Evolutionary conservation across 2,888 invertebrate species (phyloP).

Genomic region (Drosophila austrosaltans): DNA sequence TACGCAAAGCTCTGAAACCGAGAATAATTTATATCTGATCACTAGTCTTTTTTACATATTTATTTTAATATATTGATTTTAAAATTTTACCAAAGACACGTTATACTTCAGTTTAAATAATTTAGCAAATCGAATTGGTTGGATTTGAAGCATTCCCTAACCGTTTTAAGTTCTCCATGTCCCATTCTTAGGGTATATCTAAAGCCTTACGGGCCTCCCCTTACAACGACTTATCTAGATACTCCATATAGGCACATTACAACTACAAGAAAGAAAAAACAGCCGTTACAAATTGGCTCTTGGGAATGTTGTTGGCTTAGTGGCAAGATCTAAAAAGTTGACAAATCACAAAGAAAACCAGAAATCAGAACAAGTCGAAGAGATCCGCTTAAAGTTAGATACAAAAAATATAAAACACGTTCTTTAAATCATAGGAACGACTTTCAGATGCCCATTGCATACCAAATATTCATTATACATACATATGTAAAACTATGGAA

Average conservation of each 20-base stretch:
- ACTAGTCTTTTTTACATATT: no score
- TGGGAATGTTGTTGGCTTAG: constrained; percentile 61
- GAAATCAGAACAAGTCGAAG: constrained; percentile 40
- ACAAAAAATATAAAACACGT: constrained; percentile 35
- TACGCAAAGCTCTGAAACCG: not conserved
- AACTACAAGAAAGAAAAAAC: not conserved
- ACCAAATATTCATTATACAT: no score
- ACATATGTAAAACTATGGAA: no score
- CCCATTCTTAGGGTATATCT: not conserved
- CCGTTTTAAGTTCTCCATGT: no score
- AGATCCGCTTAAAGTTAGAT: constrained; percentile 54
- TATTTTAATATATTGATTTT: no score
- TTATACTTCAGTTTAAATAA: no score
- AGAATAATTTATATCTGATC: no score
- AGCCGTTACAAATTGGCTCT: constrained; percentile 15
- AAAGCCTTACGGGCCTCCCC: not conserved
- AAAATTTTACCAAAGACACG: no score
- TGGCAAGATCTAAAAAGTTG: constrained; percentile 51
- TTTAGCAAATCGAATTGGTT: no score
- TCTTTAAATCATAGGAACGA: constrained; percentile 3
- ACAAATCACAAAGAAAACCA: constrained; percentile 44
- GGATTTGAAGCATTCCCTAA: no score
- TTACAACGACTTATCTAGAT: not conserved
- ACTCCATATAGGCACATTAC: not conserved
- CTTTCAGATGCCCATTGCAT: not conserved